Evolutionary conservation across 2,113 vertebrate genomes (phyloP).

Genomic region (Girardinichthys multiradiatus): DNA sequence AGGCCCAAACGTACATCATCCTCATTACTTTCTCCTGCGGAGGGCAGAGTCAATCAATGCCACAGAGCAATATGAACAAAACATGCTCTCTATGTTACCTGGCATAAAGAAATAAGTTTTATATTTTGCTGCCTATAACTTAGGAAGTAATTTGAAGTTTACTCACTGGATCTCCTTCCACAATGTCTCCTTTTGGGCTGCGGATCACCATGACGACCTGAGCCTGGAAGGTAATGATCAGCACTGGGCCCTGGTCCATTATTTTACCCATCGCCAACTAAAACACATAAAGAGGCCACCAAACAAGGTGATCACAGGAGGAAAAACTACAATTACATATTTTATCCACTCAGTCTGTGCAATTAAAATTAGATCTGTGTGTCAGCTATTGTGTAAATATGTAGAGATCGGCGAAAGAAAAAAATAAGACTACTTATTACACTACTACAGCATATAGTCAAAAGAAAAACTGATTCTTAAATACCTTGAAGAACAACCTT

Average conservation of each 20-base stretch:
- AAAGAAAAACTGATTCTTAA: too few species aligned
- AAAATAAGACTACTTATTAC: neutral
- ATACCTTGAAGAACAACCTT: too few species aligned
- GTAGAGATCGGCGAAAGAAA: neutral
- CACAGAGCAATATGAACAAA: conserved; percentile 8
- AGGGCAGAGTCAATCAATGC: neutral
- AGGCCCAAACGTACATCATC: conserved; percentile 95
- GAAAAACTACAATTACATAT: neutral
- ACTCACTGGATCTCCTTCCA: conserved; percentile 95
- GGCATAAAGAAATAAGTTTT: too few species aligned
- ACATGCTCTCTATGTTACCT: too few species aligned
- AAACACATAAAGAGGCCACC: conserved; percentile 2
- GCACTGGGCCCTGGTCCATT: conserved; percentile 97
- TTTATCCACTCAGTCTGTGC: too few species aligned
- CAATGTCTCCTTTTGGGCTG: conserved; percentile 88
- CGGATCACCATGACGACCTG: conserved; percentile 94
- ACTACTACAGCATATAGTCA: too few species aligned
- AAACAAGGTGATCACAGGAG: neutral
- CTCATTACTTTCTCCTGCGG: conserved; percentile 92
- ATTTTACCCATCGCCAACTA: conserved; percentile 98
- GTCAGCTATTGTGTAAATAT: neutral
- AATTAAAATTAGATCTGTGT: neutral
- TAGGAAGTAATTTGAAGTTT: neutral
- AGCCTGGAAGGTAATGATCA: conserved; percentile 97
- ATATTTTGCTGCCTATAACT: neutral